Conservation (phyloP, 2,113 vertebrate genomes). For the Suncus etruscus region DNA sequence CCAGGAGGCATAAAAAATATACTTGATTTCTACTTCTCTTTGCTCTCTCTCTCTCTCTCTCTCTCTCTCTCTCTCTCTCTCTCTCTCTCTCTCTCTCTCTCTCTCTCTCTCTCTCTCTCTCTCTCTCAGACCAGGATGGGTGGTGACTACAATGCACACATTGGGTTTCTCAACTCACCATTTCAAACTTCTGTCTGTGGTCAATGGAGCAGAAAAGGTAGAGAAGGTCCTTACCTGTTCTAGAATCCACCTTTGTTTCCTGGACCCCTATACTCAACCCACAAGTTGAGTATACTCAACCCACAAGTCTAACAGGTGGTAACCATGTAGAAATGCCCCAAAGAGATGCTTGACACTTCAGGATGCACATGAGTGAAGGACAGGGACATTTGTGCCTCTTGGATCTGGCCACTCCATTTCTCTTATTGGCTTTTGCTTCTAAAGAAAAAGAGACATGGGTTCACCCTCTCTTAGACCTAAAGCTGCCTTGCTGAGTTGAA, state of each 20-base stretch:
- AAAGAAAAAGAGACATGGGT: not conserved
- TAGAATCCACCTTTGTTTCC: not conserved
- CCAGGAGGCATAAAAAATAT: too few relatives aligned
- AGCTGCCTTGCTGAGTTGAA: not conserved
- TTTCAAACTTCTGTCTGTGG: not conserved
- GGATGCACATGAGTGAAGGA: not conserved
- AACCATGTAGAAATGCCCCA: not conserved
- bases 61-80: too few relatives aligned
- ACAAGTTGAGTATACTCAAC: not conserved
- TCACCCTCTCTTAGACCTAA: not conserved
- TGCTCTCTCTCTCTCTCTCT: too few relatives aligned
- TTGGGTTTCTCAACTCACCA: not conserved
- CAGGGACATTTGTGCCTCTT: not conserved
- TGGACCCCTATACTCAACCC: not conserved
- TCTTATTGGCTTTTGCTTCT: not conserved
- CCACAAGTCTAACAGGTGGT: not conserved
- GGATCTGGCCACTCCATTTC: not conserved
- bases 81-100: too few relatives aligned
- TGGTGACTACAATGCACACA: too few relatives aligned
- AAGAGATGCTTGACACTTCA: not conserved
- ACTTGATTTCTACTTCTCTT: too few relatives aligned
- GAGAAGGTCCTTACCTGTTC: not conserved
- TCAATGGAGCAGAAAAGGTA: not conserved
- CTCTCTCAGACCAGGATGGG: too few relatives aligned
- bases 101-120: too few relatives aligned